Evolutionary conservation across 2,797 vertebrate species (phyloP), one percentile per base, ranked within the genome.

Genomic region (Eurystomus glaucurus): DNA sequence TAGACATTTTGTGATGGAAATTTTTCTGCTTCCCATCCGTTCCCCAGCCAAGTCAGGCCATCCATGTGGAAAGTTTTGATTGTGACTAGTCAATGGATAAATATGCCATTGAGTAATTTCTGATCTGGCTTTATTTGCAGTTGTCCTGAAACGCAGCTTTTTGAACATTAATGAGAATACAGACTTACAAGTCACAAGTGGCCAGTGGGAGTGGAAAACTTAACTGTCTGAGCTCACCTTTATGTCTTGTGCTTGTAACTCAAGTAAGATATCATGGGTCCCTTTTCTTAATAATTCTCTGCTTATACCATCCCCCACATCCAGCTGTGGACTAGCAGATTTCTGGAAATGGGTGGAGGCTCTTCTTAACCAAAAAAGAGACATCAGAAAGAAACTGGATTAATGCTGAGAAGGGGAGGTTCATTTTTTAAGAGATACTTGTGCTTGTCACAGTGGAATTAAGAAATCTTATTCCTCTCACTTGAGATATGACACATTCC

Each of bases 401-500:
- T 82, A 92, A 69, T n/a, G 12, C n/a, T 91, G 82, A 75, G 76
- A 84, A 88, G 9, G 21, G 28, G 28, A 93, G 11, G 35, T 69
- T 90, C n/a, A 18, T 48, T 76, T 93, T 76, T 89, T 6, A 54
- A 75, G 58, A 77, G 17, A 85, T 68, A 25, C n/a, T 88, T 80
- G 16, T 58, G 37, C 57, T 87, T 95, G 83, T 87, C 94, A 93
- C 46, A 54, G 43, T 88, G 65, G 85, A 95, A 94, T 95, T 94
- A 92, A 97, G 84, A 91, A 91, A 89, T 95, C 78, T 58, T 64
- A 75, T 66, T 95, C 80, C 45, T 74, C 83, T 93, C 72, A 55
- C 65, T 88, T 92, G 89, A 95, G 78, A 86, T 88, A 93, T 58
- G 61, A 77, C 52, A 69, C 33, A 29, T 85, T 88, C 55, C 58